These are phyloP conservation scores for Gopherus evgoodei DNA, from an alignment of 2,113 vertebrate species.

Conservation along the genomic window DNA sequence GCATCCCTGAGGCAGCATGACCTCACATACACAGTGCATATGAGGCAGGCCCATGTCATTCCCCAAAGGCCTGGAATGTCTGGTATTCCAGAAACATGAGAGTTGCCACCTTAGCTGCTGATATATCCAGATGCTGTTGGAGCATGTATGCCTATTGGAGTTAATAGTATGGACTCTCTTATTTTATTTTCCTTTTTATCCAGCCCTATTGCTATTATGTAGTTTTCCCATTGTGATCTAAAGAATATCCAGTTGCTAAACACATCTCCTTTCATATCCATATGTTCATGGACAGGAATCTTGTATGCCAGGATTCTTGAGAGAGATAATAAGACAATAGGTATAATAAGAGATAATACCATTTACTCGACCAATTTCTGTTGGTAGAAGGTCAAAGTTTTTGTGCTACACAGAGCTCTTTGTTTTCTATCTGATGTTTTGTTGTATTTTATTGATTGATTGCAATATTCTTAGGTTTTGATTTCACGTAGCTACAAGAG, in stretches of 20 bases:
- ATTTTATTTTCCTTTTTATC: background rate
- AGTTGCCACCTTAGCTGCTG: background rate
- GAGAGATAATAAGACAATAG: background rate
- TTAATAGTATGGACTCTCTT: background rate
- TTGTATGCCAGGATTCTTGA: background rate
- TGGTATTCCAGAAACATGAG: background rate
- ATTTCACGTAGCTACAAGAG: conserved; percentile 12
- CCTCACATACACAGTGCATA: background rate
- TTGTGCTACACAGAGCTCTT: background rate
- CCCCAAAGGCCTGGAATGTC: background rate
- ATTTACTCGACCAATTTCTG: background rate
- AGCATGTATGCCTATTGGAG: background rate
- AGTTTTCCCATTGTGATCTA: background rate
- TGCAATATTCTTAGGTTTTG: background rate
- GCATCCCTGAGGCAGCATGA: background rate
- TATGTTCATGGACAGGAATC: background rate
- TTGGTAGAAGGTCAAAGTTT: background rate
- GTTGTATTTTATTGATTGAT: background rate
- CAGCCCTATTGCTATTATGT: background rate
- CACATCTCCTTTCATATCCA: background rate
- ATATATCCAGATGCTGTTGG: background rate
- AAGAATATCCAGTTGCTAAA: background rate
- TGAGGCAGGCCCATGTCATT: background rate
- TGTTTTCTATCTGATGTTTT: background rate
- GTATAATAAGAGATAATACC: background rate